Base-by-base conservation (phyloP, 2,888 invertebrate species). In the Caenorhabditis drosophilae region DNA sequence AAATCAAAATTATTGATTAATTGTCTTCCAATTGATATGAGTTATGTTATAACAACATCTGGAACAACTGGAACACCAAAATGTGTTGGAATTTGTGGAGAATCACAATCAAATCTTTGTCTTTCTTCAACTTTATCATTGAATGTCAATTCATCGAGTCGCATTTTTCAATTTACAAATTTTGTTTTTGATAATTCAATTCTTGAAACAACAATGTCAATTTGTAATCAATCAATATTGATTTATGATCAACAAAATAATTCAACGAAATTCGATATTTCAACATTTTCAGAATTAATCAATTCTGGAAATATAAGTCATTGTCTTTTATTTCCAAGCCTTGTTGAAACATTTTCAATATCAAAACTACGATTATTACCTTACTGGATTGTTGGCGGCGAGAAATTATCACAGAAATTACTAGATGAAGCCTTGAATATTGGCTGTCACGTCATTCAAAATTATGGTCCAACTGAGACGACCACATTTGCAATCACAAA, bases 41-140 rank as follows among this genome's bases (percentile, higher is more conserved):
- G 77, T 9, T 81, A 81, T 45, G 58, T 79, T 2, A 79, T 82
- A 34, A 64, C 73, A 50, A 81, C 82, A 7, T 83, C 82, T n/a
- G 82, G 82, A 22, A 75, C 82, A 0, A 81, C 83, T 1, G 82
- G 82, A 26, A 42, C 27, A 15, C 82, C 82, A 4, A 81, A 81
- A 62, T 72, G 69, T 0, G 78, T 79, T 2, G 56, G 68, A 9
- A 73, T 76, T 9, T 51, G 51, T 12, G 73, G 72, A 0, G 4
- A 49, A 6, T 70, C 72, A 12, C 44, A 79, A n/a, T 47, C 58
- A 7, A 80, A 79, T 48, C 55, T 77, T 42, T 44, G 60, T 27
- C 12, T 41, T 15, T 64, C 63, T 9, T 61, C 70, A 1, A 60
- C 70, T 1, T 31, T 52, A 0, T 34, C 52, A 41, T 62, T 77